A percentile compares a stretch with the other conserved stretches of the same genome.
Evolutionary conservation across 53 echinoderm and acorn worm species (phyloP).

Genomic region (Arbacia lixula): DNA sequence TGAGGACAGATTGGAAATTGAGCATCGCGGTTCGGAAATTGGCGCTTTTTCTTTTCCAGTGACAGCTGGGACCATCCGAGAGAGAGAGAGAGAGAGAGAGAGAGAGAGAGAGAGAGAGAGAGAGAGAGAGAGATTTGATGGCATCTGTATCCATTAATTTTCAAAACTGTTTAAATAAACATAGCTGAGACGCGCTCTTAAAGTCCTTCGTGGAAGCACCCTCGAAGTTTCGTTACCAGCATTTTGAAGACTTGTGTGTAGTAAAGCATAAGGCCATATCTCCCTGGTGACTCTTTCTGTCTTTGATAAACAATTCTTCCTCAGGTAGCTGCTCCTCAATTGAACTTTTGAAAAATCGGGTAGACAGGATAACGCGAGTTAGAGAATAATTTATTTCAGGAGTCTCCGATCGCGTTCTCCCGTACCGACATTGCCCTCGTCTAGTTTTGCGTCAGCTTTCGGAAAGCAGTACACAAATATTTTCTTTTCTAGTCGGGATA

Average conservation of each 20-base stretch:
- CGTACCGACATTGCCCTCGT: background rate
- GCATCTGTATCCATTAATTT: constrained; percentile 47
- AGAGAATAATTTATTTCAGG: background rate
- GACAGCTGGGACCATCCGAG: constrained; percentile 1
- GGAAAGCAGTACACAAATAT: constrained; percentile 23
- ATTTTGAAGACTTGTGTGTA: too few species aligned
- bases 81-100: too few species aligned
- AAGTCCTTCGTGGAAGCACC: too few species aligned
- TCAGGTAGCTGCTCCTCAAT: background rate
- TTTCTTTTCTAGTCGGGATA: constrained; percentile 27
- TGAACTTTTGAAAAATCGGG: constrained; percentile 16
- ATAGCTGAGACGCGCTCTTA: background rate
- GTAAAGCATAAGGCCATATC: too few species aligned
- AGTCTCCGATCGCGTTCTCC: constrained; percentile 1
- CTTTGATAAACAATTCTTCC: background rate
- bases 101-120: too few species aligned
- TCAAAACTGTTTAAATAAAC: constrained; percentile 22
- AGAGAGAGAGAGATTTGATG: constrained; percentile 6
- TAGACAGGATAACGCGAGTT: constrained; percentile 28
- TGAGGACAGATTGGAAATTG: constrained; percentile 11
- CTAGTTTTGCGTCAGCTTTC: constrained; percentile 2
- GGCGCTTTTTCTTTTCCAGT: constrained; percentile 21
- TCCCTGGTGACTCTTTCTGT: too few species aligned
- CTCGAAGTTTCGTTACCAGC: too few species aligned
- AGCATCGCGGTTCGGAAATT: constrained; percentile 31